Percentiles rank a stretch among this genome's conserved stretches.
Evolutionary conservation across 92 coral and sea anemone genomes (phyloP).

Genomic region (Actinostola sp.): DNA sequence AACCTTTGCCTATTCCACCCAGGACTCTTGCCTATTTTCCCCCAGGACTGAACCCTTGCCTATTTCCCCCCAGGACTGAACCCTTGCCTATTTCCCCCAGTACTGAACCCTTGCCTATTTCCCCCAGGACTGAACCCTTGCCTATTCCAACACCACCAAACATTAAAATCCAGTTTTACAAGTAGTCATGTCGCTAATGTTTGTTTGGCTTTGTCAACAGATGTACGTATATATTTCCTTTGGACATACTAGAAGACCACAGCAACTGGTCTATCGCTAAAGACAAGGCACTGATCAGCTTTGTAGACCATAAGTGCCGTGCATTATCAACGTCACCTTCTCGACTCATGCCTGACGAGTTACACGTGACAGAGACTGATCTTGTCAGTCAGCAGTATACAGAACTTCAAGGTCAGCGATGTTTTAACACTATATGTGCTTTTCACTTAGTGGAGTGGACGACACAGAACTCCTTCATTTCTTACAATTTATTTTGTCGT

Average conservation of each 20-base stretch:
- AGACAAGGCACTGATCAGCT: constrained; percentile 78
- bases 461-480: not conserved
- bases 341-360: constrained; percentile 91
- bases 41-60: no score
- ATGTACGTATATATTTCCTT: constrained; percentile 74
- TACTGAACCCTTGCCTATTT: no score
- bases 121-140: no score
- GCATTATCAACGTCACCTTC: constrained; percentile 87
- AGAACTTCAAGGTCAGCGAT: constrained; percentile 66
- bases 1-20: no score
- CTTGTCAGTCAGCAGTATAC: constrained; percentile 64
- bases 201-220: constrained; percentile 18
- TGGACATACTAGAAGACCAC: constrained; percentile 84
- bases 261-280: constrained; percentile 75
- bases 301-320: constrained; percentile 76
- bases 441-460: no score
- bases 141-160: no score
- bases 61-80: no score
- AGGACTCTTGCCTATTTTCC: no score
- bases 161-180: no score
- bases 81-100: no score
- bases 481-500: not conserved
- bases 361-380: constrained; percentile 65
- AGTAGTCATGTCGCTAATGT: no score
- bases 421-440: no score